Evolutionary conservation across 64 coral and sea anemone genomes (phyloP).

Genomic region (Pocillopora verrucosa): DNA sequence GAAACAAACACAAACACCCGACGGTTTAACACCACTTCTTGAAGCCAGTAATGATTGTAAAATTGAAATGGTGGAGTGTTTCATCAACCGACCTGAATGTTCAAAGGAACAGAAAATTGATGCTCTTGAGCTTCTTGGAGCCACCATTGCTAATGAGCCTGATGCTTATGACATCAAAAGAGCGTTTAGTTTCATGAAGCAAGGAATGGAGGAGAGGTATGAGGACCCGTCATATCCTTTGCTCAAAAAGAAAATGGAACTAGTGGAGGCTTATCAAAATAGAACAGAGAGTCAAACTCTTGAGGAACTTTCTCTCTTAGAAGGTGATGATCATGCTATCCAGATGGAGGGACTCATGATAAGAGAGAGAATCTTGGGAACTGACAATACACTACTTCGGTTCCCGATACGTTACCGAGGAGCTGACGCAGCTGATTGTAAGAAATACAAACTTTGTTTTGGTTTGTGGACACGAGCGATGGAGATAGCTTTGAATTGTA

Average conservation of each 20-base stretch:
- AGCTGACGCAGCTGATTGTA: too few species aligned
- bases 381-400: too few species aligned
- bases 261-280: conserved; percentile 56
- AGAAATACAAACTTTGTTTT: too few species aligned
- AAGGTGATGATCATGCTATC: not conserved
- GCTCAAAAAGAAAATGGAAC: conserved; percentile 2
- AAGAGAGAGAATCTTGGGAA: conserved; percentile 60
- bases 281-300: conserved; percentile 28
- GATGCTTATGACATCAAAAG: too few species aligned
- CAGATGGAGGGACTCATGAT: conserved; percentile 54
- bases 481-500: too few species aligned
- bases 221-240: not conserved
- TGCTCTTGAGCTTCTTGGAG: conserved; percentile 63
- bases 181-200: too few species aligned
- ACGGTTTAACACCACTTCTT: not conserved
- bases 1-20: too few species aligned
- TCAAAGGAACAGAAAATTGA: conserved; percentile 36
- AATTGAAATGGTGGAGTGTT: conserved; percentile 59
- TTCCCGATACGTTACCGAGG: too few species aligned
- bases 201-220: conserved; percentile 36
- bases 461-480: too few species aligned
- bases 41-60: conserved; percentile 68
- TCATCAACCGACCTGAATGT: conserved; percentile 44
- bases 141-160: not conserved
- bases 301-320: conserved; percentile 33